A percentile compares a stretch with the other conserved stretches of the same genome.
These are phyloP conservation scores for Aeoliscus strigatus DNA, from an alignment of 2,797 vertebrate species.

Conservation along the genomic window DNA sequence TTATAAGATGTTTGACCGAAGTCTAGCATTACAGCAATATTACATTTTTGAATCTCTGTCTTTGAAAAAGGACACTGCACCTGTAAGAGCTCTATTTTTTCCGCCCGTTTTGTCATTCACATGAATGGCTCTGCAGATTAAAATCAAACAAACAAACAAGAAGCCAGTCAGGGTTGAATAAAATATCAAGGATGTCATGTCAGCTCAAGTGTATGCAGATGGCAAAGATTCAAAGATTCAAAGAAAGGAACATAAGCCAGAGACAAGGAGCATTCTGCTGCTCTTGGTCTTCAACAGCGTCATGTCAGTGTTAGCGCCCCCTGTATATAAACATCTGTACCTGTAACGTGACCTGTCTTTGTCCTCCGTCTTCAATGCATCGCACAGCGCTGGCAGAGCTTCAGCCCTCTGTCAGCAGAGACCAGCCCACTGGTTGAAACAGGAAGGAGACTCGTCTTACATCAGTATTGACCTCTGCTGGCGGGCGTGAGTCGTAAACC, in stretches of 20 bases:
- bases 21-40: slow-evolving; percentile 35
- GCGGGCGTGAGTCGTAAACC: slow-evolving; percentile 24
- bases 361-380: slow-evolving; percentile 25
- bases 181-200: slow-evolving; percentile 49
- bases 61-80: slow-evolving; percentile 72
- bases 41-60: slow-evolving; percentile 29
- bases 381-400: slow-evolving; percentile 28
- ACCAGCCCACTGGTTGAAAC: slow-evolving; percentile 21
- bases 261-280: slow-evolving; percentile 48
- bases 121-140: slow-evolving; percentile 31
- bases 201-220: slow-evolving; percentile 30
- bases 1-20: slow-evolving; percentile 8
- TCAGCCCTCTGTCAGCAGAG: slow-evolving; percentile 15
- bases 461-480: slow-evolving; percentile 53
- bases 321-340: slow-evolving; percentile 58
- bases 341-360: slow-evolving; percentile 45
- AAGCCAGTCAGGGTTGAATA: slow-evolving; percentile 48
- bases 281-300: slow-evolving; percentile 56
- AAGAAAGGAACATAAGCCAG: slow-evolving; percentile 67
- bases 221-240: slow-evolving; percentile 53
- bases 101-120: slow-evolving; percentile 37
- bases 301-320: slow-evolving; percentile 62
- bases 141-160: slow-evolving; percentile 28
- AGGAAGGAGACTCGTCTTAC: slow-evolving; percentile 32
- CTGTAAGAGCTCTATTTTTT: slow-evolving; percentile 36